Evolutionary conservation across 2,113 vertebrate species (phyloP).

Genomic region (Ceyx melanurus): DNA sequence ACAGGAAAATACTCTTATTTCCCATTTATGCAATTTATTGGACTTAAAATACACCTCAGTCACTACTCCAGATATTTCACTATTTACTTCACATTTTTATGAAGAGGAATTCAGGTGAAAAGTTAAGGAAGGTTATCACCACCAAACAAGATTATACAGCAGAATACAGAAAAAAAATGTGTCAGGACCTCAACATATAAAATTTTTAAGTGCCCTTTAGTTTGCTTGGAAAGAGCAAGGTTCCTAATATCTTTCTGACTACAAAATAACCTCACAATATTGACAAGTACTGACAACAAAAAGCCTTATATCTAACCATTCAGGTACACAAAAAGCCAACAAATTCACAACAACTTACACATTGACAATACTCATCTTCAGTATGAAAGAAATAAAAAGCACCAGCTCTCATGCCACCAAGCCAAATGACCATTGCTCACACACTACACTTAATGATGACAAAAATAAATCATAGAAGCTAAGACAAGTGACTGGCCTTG

Average conservation of each 20-base stretch:
- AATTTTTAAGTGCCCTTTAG: not conserved
- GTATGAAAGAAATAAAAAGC: not conserved
- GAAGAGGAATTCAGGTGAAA: not conserved
- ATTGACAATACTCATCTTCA: not conserved
- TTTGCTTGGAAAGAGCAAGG: not conserved
- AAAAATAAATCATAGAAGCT: not conserved
- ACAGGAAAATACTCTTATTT: not conserved
- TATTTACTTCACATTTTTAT: slow-evolving; percentile 32
- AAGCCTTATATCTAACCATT: not conserved
- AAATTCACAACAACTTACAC: not conserved
- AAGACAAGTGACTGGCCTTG: not conserved
- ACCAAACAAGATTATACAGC: not conserved
- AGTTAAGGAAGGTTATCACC: slow-evolving; percentile 15
- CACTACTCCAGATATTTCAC: not conserved
- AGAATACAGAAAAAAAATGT: slow-evolving; percentile 27
- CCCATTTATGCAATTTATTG: not conserved
- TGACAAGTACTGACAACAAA: not conserved
- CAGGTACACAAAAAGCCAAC: not conserved
- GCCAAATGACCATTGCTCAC: not conserved
- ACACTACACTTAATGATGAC: rapidly evolving
- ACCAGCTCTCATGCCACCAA: not conserved
- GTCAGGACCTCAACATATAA: not conserved
- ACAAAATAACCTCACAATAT: not conserved
- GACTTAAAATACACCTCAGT: not conserved
- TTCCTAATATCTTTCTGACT: not conserved